These are phyloP conservation scores for Theonella swinhoei DNA, from an alignment of 37 sponge, comb jelly and placozoan species.

Conservation along the genomic window DNA sequence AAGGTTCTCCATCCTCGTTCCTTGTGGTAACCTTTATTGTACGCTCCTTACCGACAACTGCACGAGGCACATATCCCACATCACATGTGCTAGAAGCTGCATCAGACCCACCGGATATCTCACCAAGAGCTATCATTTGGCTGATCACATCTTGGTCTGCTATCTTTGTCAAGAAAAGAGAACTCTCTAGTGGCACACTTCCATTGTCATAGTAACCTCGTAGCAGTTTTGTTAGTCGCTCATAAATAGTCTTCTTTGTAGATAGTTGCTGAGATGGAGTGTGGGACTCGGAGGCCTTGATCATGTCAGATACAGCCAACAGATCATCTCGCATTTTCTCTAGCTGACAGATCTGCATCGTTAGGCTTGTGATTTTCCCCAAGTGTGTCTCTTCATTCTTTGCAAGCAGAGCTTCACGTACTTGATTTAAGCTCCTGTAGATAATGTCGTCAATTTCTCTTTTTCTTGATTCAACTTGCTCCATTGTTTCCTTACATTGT, in stretches of 20 bases:
- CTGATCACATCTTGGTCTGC: not conserved
- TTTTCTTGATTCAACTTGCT: conserved; percentile 8
- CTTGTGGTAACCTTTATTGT: conserved; percentile 4
- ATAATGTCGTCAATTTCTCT: conserved; percentile 17
- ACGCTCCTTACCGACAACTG: conserved; percentile 4
- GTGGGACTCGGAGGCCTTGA: conserved; percentile 4
- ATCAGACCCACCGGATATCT: not conserved
- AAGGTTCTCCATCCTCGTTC: conserved; percentile 15
- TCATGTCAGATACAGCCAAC: not conserved
- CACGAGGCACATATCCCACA: not conserved
- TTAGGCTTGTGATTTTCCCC: conserved; percentile 4
- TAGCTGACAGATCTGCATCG: conserved; percentile 1
- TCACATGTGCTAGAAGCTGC: not conserved
- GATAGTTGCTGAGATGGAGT: conserved; percentile 30
- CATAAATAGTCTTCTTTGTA: conserved; percentile 5
- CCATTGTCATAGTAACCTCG: not conserved
- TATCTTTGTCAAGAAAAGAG: not conserved
- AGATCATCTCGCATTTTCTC: conserved; percentile 12
- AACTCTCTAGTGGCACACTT: not conserved
- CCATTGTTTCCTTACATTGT: conserved; percentile 2
- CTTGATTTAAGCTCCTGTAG: not conserved
- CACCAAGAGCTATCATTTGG: conserved; percentile 5
- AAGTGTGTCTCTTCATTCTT: conserved; percentile 6
- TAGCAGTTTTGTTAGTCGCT: not conserved
- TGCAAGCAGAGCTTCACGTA: conserved; percentile 4